These are phyloP conservation scores for Blennius ocellaris DNA, from an alignment of 2,113 vertebrate genomes.

Conservation along the genomic window DNA sequence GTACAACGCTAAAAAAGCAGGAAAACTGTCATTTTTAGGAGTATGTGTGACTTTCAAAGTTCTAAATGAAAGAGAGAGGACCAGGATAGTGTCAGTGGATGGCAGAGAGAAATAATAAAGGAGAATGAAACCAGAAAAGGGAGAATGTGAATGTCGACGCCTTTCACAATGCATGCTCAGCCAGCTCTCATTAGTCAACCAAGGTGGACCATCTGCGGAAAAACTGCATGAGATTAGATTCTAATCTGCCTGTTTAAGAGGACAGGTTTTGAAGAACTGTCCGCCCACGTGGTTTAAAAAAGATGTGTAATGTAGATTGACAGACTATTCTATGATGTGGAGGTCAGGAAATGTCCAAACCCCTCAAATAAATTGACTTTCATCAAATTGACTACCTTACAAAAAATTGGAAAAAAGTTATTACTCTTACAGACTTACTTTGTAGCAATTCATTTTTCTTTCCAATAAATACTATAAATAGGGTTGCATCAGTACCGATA, in stretches of 20 bases:
- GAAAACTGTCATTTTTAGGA: slow-evolving; percentile 14
- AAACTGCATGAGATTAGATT: slow-evolving; percentile 9
- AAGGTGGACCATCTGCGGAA: slow-evolving; percentile 49
- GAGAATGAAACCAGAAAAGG: background rate
- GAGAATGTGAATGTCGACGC: slow-evolving; percentile 13
- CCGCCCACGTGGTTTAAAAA: too few relatives aligned
- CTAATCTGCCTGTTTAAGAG: slow-evolving; percentile 39
- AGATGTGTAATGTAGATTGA: too few relatives aligned
- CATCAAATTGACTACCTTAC: too few relatives aligned
- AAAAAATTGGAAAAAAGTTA: too few relatives aligned
- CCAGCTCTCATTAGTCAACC: slow-evolving; percentile 55
- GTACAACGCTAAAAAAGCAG: slow-evolving; percentile 13
- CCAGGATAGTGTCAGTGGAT: slow-evolving; percentile 3
- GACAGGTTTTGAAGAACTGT: too few relatives aligned
- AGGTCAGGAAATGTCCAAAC: too few relatives aligned
- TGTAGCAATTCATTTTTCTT: too few relatives aligned
- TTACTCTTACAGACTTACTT: too few relatives aligned
- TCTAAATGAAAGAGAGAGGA: background rate
- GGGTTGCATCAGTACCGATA: too few relatives aligned
- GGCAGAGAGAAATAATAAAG: slow-evolving; percentile 18
- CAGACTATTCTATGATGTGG: too few relatives aligned
- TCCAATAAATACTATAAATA: too few relatives aligned
- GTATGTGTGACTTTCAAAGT: slow-evolving; percentile 14
- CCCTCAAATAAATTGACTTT: too few relatives aligned
- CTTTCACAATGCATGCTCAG: slow-evolving; percentile 22